phyloP scores from a whole-genome alignment of 2,888 invertebrate species.

The Nymphalis urticae region DNA sequence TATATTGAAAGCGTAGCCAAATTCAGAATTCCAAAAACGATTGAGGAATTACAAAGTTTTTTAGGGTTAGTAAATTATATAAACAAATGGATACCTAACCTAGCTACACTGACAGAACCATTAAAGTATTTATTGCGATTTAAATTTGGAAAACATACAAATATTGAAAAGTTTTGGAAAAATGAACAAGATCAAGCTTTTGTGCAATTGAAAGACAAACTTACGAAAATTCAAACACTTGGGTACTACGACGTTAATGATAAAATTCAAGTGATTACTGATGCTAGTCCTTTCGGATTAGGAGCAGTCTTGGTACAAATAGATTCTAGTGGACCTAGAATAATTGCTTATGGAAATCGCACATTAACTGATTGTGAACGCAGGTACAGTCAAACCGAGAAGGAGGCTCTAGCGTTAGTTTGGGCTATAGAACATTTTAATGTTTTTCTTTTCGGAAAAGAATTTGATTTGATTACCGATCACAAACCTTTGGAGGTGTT shows the following conservation, averaged over 20 bases:
- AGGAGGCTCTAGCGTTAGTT: too few relatives aligned
- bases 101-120: neutral
- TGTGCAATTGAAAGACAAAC: constrained; percentile 29
- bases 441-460: too few relatives aligned
- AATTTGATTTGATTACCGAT: too few relatives aligned
- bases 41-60: too few relatives aligned
- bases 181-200: constrained; percentile 36
- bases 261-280: constrained; percentile 25
- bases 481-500: too few relatives aligned
- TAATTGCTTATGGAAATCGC: too few relatives aligned
- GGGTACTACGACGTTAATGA: constrained; percentile 13
- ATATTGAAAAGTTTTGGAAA: constrained; percentile 31
- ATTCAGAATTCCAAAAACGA: too few relatives aligned
- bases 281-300: constrained; percentile 27
- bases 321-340: too few relatives aligned
- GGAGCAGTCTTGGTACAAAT: constrained; percentile 32
- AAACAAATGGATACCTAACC: constrained; percentile 33
- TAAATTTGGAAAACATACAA: constrained; percentile 26
- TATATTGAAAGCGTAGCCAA: too few relatives aligned
- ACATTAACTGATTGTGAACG: too few relatives aligned
- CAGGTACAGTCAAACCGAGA: too few relatives aligned
- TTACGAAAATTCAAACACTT: neutral
- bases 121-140: constrained; percentile 24
- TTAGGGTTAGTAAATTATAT: constrained; percentile 3
- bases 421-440: too few relatives aligned